Conservation (phyloP, 2,888 invertebrate genomes). For the Diogma glabrata region DNA sequence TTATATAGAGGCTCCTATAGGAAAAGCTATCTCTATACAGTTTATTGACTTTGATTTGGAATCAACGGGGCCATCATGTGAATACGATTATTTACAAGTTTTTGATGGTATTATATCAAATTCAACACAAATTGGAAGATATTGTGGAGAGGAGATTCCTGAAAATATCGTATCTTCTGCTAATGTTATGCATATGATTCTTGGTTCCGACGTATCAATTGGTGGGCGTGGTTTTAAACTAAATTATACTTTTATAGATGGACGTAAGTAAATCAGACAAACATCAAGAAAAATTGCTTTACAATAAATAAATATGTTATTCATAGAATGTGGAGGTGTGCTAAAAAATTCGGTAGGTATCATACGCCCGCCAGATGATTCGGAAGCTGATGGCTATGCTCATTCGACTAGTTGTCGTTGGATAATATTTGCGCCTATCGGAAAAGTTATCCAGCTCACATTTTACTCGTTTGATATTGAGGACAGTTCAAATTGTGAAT, state of each 20-base stretch:
- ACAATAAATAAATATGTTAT: no score
- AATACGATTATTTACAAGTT: slow-evolving; percentile 40
- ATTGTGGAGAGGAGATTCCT: slow-evolving; percentile 51
- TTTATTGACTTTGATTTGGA: slow-evolving; percentile 58
- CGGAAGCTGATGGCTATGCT: slow-evolving; percentile 32
- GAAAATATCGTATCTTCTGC: slow-evolving; percentile 51
- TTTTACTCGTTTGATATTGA: slow-evolving; percentile 66
- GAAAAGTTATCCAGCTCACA: slow-evolving; percentile 55
- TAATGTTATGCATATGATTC: slow-evolving; percentile 60
- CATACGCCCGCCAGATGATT: slow-evolving; percentile 48
- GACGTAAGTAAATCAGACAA: slow-evolving; percentile 39
- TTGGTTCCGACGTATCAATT: slow-evolving; percentile 46
- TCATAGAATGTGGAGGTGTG: slow-evolving; percentile 60
- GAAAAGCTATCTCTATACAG: slow-evolving; percentile 51
- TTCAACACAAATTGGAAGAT: slow-evolving; percentile 50
- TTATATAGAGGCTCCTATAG: slow-evolving; percentile 48
- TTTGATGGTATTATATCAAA: slow-evolving; percentile 53
- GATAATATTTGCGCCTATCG: slow-evolving; percentile 60
- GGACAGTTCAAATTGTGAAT: slow-evolving; percentile 38
- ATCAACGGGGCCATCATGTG: slow-evolving; percentile 39
- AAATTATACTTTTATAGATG: slow-evolving; percentile 55
- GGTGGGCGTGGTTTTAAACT: slow-evolving; percentile 60
- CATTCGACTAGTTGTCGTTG: slow-evolving; percentile 53
- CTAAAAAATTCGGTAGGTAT: slow-evolving; percentile 45
- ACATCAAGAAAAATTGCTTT: no score